Conservation (phyloP, 1,140 invertebrate genomes). For the Periplaneta americana region DNA sequence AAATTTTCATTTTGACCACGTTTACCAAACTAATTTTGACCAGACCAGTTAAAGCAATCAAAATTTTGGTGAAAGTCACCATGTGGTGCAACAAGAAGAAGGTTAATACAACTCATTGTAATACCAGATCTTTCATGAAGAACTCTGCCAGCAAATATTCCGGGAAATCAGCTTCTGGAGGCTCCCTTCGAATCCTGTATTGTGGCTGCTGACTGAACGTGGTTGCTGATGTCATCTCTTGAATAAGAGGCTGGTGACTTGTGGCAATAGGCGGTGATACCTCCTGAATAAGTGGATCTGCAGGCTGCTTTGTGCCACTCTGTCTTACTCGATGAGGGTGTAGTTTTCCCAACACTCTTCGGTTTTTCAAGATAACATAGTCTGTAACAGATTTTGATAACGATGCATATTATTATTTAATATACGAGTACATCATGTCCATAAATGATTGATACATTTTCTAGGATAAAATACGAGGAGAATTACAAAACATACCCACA, state of each 20-base stretch:
- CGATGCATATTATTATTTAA: neutral
- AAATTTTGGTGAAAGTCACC: too few relatives aligned
- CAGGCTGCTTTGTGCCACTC: conserved; percentile 46
- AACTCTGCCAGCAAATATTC: conserved; percentile 22
- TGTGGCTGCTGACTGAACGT: neutral
- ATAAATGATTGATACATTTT: too few relatives aligned
- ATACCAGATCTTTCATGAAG: neutral
- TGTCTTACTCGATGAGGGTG: conserved; percentile 66
- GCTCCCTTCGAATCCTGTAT: conserved; percentile 38
- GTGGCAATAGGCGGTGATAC: conserved; percentile 31
- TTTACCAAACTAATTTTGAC: too few relatives aligned
- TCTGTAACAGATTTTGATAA: conserved; percentile 39
- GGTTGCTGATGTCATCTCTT: too few relatives aligned
- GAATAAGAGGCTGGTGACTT: too few relatives aligned
- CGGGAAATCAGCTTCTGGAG: conserved; percentile 38
- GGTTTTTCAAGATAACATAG: conserved; percentile 52
- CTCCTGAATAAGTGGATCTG: conserved; percentile 48
- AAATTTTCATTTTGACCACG: too few relatives aligned
- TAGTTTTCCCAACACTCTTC: conserved; percentile 61
- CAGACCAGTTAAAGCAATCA: too few relatives aligned
- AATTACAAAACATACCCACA: too few relatives aligned
- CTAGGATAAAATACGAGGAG: too few relatives aligned
- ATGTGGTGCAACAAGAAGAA: too few relatives aligned
- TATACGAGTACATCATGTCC: neutral
- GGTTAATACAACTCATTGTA: too few relatives aligned